These are phyloP conservation scores for Parasteatoda lunata DNA, from an alignment of 2,888 invertebrate species.

Conservation along the genomic window DNA sequence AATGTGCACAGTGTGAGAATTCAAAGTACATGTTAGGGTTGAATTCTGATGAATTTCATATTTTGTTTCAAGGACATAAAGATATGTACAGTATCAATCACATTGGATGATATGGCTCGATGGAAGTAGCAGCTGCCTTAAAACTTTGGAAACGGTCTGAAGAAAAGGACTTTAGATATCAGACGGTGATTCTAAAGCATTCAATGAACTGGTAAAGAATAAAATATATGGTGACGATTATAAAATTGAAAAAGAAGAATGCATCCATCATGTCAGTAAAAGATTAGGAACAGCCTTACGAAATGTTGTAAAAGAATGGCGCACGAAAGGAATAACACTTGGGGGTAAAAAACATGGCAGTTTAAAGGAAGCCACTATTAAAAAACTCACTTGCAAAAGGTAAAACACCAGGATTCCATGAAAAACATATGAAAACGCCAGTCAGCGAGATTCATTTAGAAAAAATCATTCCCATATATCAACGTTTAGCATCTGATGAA, in stretches of 20 bases:
- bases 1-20: neutral
- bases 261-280: neutral
- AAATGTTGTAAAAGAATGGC: constrained; percentile 13
- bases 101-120: constrained; percentile 7
- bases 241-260: constrained; percentile 36
- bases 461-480: no score
- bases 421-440: no score
- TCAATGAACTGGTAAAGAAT: neutral
- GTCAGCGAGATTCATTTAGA: no score
- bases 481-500: no score
- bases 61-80: constrained; percentile 3
- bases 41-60: neutral
- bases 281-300: constrained; percentile 26
- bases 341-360: constrained; percentile 23
- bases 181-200: constrained; percentile 35
- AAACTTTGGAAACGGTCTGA: constrained; percentile 16
- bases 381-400: neutral
- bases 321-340: constrained; percentile 15
- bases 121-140: no score
- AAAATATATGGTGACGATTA: constrained; percentile 24
- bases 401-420: no score
- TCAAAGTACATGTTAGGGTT: neutral
- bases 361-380: constrained; percentile 9
- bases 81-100: neutral
- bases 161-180: constrained; percentile 12